These are phyloP conservation scores for Trachops cirrhosus DNA, from an alignment of 2,797 vertebrate genomes.

Conservation along the genomic window DNA sequence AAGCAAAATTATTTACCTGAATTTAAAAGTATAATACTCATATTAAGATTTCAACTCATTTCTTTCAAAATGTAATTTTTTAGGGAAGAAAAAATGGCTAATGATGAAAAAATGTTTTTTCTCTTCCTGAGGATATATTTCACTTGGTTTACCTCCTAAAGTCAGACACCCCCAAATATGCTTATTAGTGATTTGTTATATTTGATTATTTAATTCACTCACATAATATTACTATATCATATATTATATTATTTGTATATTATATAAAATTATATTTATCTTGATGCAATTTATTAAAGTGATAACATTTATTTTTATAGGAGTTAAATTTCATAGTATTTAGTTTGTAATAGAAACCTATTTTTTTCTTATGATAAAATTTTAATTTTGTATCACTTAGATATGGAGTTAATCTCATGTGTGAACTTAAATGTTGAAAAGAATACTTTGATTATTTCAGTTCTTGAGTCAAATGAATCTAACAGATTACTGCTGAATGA, in stretches of 20 bases:
- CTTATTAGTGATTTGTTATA: neutral
- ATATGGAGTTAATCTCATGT: neutral
- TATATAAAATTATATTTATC: neutral
- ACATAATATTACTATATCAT: neutral
- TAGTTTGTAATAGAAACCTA: neutral
- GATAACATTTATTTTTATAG: neutral
- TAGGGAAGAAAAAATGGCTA: neutral
- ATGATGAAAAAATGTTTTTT: neutral
- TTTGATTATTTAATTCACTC: constrained; percentile 13
- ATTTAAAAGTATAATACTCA: constrained; percentile 3
- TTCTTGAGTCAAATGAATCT: constrained; percentile 41
- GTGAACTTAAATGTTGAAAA: constrained; percentile 12
- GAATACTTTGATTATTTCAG: constrained; percentile 33
- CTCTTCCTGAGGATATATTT: neutral
- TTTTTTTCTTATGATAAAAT: constrained; percentile 26
- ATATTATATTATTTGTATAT: neutral
- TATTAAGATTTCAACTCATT: neutral
- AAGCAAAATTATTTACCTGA: neutral
- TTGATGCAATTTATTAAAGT: constrained; percentile 15
- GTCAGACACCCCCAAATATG: neutral
- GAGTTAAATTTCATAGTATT: neutral
- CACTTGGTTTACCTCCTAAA: constrained; percentile 12
- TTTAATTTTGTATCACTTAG: constrained; percentile 28
- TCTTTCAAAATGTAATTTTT: neutral
- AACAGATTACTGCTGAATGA: constrained; percentile 32